Evolutionary conservation across 2,888 invertebrate species (phyloP).

Genomic region (Eulithis prunata): DNA sequence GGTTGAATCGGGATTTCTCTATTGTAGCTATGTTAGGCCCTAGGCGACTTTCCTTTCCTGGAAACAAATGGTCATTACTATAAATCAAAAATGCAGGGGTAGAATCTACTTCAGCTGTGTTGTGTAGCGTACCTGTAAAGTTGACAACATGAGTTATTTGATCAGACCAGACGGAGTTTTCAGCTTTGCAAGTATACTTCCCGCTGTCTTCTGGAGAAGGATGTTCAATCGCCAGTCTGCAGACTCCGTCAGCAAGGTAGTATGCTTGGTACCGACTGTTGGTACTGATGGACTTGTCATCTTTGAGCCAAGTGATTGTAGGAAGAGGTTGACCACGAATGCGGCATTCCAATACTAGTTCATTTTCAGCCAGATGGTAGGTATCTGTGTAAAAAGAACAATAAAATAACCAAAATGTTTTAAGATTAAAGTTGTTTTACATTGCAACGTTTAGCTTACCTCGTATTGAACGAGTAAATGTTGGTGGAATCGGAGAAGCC

Average conservation of each 20-base stretch:
- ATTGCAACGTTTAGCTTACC: slow-evolving; percentile 73
- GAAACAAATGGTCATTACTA: background rate
- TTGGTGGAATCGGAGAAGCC: slow-evolving; percentile 87
- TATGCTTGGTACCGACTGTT: slow-evolving; percentile 86
- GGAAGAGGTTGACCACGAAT: slow-evolving; percentile 90
- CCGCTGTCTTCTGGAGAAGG: slow-evolving; percentile 89
- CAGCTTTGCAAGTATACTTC: slow-evolving; percentile 90
- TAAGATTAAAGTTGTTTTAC: background rate
- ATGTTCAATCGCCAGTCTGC: slow-evolving; percentile 86
- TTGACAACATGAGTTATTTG: slow-evolving; percentile 89
- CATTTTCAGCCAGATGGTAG: slow-evolving; percentile 89
- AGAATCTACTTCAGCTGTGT: too few relatives aligned
- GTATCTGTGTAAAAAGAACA: slow-evolving; percentile 81
- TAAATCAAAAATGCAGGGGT: too few relatives aligned
- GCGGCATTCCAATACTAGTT: slow-evolving; percentile 90
- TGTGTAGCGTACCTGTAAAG: slow-evolving; percentile 83
- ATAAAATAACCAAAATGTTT: background rate
- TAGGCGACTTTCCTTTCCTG: slow-evolving; percentile 64
- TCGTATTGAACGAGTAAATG: slow-evolving; percentile 89
- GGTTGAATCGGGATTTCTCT: slow-evolving; percentile 64
- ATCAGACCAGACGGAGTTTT: slow-evolving; percentile 88
- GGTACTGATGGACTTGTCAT: slow-evolving; percentile 82
- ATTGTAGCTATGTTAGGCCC: slow-evolving; percentile 65
- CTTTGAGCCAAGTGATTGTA: slow-evolving; percentile 90
- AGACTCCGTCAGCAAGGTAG: slow-evolving; percentile 89